These are phyloP conservation scores for Neosalanx taihuensis DNA, from an alignment of 2,797 vertebrate species.

Conservation along the genomic window DNA sequence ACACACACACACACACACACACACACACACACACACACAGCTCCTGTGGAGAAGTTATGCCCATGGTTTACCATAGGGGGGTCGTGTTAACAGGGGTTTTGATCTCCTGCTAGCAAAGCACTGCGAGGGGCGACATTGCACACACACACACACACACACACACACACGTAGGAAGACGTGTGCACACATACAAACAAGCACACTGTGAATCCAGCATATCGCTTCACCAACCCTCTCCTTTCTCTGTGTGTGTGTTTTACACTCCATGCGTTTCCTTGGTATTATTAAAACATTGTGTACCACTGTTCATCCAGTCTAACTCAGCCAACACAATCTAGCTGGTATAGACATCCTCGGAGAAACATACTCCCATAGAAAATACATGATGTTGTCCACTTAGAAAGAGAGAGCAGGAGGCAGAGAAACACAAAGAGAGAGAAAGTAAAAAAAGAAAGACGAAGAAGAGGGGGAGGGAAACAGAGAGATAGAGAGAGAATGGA, in stretches of 20 bases:
- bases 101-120: slow-evolving; percentile 28
- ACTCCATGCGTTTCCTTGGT: too few species aligned
- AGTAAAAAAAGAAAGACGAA: not conserved
- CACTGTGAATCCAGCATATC: too few species aligned
- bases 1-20: slow-evolving; percentile 1
- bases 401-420: not conserved
- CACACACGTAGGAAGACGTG: too few species aligned
- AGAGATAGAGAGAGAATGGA: slow-evolving; percentile 11
- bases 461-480: not conserved
- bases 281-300: too few species aligned
- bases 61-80: slow-evolving; percentile 18
- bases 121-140: slow-evolving; percentile 14
- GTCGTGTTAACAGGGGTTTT: slow-evolving; percentile 28
- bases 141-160: slow-evolving; percentile 9
- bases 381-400: too few species aligned
- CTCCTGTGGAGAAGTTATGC: not conserved
- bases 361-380: too few species aligned
- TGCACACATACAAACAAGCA: too few species aligned
- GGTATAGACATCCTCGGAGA: too few species aligned
- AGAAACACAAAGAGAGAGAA: slow-evolving; percentile 16
- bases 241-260: too few species aligned
- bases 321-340: too few species aligned
- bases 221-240: too few species aligned
- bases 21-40: slow-evolving; percentile 7
- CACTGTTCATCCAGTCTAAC: too few species aligned